phyloP scores from a whole-genome alignment of 2,113 vertebrate genomes.

The Todiramphus chloris region DNA sequence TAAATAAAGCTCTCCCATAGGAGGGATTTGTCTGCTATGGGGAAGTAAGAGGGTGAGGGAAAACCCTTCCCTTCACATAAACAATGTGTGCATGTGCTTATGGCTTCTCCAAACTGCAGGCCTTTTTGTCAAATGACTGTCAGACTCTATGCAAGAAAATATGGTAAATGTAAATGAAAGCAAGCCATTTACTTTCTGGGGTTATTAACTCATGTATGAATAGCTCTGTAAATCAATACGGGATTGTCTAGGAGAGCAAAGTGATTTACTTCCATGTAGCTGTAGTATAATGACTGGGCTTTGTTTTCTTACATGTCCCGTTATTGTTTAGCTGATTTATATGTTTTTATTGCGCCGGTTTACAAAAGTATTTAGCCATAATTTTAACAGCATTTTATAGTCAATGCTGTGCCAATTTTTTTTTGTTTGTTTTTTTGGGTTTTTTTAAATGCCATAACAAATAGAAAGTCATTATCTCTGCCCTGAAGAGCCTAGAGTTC shows the following conservation, averaged over 20 bases:
- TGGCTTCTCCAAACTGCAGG: not conserved
- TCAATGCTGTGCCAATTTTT: conserved; percentile 1
- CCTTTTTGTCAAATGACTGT: not conserved
- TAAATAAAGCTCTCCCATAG: not conserved
- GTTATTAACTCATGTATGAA: not conserved
- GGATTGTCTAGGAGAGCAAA: not conserved
- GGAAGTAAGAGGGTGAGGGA: not conserved
- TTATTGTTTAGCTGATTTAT: conserved; percentile 50
- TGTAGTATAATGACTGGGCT: not conserved
- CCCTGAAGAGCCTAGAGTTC: conserved; percentile 52
- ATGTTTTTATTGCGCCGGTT: not conserved
- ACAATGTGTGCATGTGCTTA: not conserved
- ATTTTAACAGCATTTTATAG: conserved; percentile 53
- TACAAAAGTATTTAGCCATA: conserved; percentile 33
- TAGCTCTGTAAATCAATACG: not conserved
- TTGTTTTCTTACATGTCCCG: conserved; percentile 33
- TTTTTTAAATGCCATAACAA: not conserved
- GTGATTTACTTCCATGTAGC: not conserved
- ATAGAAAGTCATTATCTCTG: conserved; percentile 60
- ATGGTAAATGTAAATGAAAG: not conserved
- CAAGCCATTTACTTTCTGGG: not conserved
- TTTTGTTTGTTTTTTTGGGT: not conserved
- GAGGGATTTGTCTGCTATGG: not conserved
- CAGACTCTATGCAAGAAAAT: conserved; percentile 5
- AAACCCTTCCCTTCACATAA: not conserved